Evolutionary conservation across 2,113 vertebrate species (phyloP).

Genomic region (Gallinago undulata): DNA sequence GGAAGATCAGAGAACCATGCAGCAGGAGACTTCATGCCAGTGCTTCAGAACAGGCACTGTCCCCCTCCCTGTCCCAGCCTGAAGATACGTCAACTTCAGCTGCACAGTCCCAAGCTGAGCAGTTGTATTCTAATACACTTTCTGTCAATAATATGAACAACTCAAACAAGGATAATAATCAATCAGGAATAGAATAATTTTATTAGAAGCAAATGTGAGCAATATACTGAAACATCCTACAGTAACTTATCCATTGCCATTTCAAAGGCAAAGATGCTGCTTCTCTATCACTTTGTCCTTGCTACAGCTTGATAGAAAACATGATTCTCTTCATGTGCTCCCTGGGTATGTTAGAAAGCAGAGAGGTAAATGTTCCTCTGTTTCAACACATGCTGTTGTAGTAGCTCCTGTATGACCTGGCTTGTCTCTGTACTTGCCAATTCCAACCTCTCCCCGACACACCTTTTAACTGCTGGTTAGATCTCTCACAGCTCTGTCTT

Average conservation of each 20-base stretch:
- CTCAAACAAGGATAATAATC: neutral
- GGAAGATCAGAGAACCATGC: neutral
- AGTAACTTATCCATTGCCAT: neutral
- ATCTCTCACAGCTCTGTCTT: neutral
- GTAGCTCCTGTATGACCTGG: rapidly evolving
- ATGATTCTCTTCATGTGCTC: neutral
- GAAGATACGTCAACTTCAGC: neutral
- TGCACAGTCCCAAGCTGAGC: neutral
- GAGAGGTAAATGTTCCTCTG: rapidly evolving
- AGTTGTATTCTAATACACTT: neutral
- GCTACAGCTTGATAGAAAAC: neutral
- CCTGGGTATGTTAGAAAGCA: neutral
- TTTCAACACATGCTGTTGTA: neutral
- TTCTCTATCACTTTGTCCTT: neutral
- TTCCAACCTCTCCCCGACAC: neutral
- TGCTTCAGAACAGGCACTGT: neutral
- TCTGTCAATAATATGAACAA: neutral
- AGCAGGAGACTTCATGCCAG: neutral
- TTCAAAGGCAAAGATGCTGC: neutral
- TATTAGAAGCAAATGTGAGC: neutral
- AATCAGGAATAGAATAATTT: neutral
- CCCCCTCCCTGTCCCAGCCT: neutral
- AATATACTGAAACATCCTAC: neutral
- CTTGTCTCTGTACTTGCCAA: neutral
- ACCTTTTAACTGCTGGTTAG: neutral